Evolutionary conservation across 2,888 invertebrate genomes (phyloP).

Genomic region (Sialis lutaria): DNA sequence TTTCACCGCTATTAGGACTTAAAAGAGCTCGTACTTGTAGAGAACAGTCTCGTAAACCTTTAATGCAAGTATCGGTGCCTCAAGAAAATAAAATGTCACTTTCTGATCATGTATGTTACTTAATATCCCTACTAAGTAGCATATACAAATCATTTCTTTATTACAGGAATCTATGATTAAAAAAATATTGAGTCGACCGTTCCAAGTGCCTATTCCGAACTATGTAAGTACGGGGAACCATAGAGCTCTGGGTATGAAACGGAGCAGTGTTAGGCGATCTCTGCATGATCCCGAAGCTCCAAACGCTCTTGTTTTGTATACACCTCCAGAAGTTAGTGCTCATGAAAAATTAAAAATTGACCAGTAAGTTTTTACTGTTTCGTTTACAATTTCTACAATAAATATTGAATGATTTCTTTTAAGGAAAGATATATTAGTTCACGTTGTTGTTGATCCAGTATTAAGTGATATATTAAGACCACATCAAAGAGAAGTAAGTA

Average conservation of each 20-base stretch:
- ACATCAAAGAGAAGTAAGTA: conserved; percentile 75
- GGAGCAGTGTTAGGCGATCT: conserved; percentile 43
- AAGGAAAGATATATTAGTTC: conserved; percentile 54
- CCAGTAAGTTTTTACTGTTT: conserved; percentile 26
- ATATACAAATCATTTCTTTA: background rate
- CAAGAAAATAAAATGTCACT: conserved; percentile 14
- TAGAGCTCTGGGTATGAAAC: conserved; percentile 63
- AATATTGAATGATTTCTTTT: conserved; percentile 12
- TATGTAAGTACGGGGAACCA: conserved; percentile 56
- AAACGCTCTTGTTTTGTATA: conserved; percentile 75
- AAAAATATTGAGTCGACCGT: conserved; percentile 67
- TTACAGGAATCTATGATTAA: conserved; percentile 63
- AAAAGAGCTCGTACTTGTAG: conserved; percentile 20
- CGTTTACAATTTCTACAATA: conserved; percentile 20
- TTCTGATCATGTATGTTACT: conserved; percentile 39
- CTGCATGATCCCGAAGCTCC: conserved; percentile 86
- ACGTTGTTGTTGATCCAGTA: conserved; percentile 93
- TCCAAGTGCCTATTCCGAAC: conserved; percentile 83
- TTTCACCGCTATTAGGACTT: conserved; percentile 24
- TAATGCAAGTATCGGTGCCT: background rate
- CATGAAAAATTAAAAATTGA: conserved; percentile 77
- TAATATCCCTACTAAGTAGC: background rate
- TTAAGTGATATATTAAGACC: conserved; percentile 81
- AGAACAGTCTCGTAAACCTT: conserved; percentile 11
- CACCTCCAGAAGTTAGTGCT: conserved; percentile 67